Conservation (phyloP, 2,888 invertebrate genomes). For the Agrypnus murinus region DNA sequence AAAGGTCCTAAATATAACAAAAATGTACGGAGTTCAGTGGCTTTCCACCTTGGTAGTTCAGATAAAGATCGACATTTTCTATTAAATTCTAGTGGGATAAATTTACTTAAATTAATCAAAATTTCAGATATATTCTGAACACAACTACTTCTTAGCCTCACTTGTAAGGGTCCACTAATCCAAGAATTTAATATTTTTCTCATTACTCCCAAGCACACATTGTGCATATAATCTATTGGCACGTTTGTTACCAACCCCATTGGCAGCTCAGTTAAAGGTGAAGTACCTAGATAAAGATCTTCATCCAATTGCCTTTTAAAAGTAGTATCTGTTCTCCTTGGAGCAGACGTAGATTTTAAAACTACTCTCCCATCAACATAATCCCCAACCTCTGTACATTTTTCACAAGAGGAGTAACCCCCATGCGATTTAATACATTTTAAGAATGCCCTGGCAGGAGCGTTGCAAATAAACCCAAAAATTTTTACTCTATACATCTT, state of each 20-base stretch:
- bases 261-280: constrained; percentile 25
- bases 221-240: constrained; percentile 41
- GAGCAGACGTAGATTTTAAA: constrained; percentile 22
- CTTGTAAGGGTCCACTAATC: constrained; percentile 13
- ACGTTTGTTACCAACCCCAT: constrained; percentile 24
- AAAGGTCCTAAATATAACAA: background rate
- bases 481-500: constrained; percentile 18
- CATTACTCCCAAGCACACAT: constrained; percentile 31
- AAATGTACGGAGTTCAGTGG: no score
- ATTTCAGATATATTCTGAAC: no score
- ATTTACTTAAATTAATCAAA: no score
- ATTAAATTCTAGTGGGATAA: no score
- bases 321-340: constrained; percentile 23
- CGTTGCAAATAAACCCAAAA: constrained; percentile 30
- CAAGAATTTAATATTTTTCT: constrained; percentile 37
- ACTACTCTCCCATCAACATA: constrained; percentile 31
- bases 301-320: constrained; percentile 33
- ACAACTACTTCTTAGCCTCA: no score
- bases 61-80: no score
- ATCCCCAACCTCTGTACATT: constrained; percentile 37
- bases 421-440: constrained; percentile 41
- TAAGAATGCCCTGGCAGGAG: constrained; percentile 40
- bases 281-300: constrained; percentile 32
- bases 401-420: constrained; percentile 43
- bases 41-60: no score